Evolutionary conservation across 1,140 invertebrate genomes (phyloP), one percentile per base, ranked within the genome.

Genomic region (Orussus abietinus): DNA sequence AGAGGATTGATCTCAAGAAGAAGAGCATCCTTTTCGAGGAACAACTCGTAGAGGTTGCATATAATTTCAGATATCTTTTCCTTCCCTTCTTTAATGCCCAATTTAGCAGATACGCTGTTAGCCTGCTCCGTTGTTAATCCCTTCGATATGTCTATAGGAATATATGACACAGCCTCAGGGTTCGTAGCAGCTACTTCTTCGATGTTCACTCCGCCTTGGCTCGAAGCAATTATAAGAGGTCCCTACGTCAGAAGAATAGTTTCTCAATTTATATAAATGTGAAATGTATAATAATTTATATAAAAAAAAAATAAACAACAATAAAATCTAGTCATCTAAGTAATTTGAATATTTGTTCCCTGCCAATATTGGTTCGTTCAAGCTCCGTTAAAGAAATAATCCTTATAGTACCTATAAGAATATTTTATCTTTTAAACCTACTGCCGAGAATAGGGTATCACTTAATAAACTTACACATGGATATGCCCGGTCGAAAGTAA

Each of bases 1-100:
- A 96, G 90, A 18, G 95, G 96, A 75, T 98, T 98, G 21, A 98
- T 89, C 77, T 98, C 95, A 50, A 98, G 82, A 31, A 98, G 75
- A n/a, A 92, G 80, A 10, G 92, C 90, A 77, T 98, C 95, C 59
- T 92, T 91, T 51, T 90, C 83, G 0, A 90, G 69, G 61, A 98
- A 97, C 45, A 97, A 69, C 38, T 88, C 78, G 66, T 97, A 98
- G 57, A 97, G 77, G 56, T 86, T 92, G 11, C 87, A 62, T 17
- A 98, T 82, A 72, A 95, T 86, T 20, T 88, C 78, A 0, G 80
- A 79, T 33, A 91, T 91, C 63, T 88, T 80, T 19, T 83, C 79
- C 52, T 81, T 75, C 32, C 82, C 75, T 20, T 82, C 82, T 11
- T 77, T 76, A n/a, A 97, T 80, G 11, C 92, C 92, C 42, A 97